Percentiles rank a stretch among this genome's conserved stretches.
Conservation (phyloP, 1,140 invertebrate species). For the Heliconius nattereri region DNA sequence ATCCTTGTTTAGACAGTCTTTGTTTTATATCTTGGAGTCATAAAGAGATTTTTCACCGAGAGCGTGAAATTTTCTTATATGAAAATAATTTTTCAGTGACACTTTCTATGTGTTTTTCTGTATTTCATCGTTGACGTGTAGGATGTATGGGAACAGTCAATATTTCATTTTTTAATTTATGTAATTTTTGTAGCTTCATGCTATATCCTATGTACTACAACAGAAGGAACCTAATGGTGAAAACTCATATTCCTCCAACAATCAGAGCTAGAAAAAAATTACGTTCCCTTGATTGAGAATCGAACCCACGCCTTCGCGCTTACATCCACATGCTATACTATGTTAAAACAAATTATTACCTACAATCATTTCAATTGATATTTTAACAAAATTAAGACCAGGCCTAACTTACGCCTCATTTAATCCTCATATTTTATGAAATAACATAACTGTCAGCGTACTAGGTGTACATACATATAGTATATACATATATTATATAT, state of each 20-base stretch:
- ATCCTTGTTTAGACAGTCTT: not conserved
- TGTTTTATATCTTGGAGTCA: slow-evolving; percentile 6
- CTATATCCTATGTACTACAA: not conserved
- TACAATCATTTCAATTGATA: no score
- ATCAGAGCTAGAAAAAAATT: not conserved
- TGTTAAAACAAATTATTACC: no score
- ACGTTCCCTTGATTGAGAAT: not conserved
- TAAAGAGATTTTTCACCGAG: not conserved
- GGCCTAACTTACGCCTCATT: no score
- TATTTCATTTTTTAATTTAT: no score
- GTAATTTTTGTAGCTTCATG: not conserved
- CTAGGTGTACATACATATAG: no score
- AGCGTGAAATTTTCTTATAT: not conserved
- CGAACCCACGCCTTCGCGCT: no score
- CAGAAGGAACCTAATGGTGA: not conserved
- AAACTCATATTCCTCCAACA: not conserved
- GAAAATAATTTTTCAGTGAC: not conserved
- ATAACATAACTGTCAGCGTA: no score
- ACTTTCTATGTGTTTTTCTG: not conserved
- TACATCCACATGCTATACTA: no score
- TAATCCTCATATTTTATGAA: no score
- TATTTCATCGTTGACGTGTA: not conserved
- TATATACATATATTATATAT: not conserved
- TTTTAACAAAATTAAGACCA: no score
- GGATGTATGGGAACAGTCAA: not conserved